Evolutionary conservation across 2,797 vertebrate genomes (phyloP).

Genomic region (Triplophysa yarkandensis): DNA sequence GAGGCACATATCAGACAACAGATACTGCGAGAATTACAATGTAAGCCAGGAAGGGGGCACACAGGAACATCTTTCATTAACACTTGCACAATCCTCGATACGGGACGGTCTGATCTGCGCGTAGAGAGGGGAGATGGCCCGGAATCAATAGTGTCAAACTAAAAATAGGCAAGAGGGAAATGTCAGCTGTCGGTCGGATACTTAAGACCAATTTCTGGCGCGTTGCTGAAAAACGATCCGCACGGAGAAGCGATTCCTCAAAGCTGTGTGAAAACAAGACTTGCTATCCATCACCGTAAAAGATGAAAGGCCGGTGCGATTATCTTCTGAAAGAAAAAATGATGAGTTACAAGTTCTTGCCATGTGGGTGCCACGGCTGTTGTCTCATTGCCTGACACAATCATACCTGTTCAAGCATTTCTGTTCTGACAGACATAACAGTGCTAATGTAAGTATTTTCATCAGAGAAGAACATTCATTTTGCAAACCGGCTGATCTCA

Average conservation of each 20-base stretch:
- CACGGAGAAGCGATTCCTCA: constrained; percentile 36
- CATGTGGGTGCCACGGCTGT: constrained; percentile 4
- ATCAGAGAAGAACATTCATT: neutral
- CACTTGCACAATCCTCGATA: constrained; percentile 43
- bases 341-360: constrained; percentile 23
- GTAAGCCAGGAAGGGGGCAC: constrained; percentile 29
- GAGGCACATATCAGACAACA: constrained; percentile 46
- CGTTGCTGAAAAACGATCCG: constrained; percentile 28
- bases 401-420: constrained; percentile 12
- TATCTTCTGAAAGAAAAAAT: constrained; percentile 54
- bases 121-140: constrained; percentile 47
- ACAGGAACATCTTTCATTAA: constrained; percentile 45
- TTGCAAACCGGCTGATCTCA: neutral
- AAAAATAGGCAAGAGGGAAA: constrained; percentile 57
- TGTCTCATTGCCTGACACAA: neutral
- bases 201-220: constrained; percentile 47
- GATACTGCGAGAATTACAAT: constrained; percentile 43
- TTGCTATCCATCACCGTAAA: constrained; percentile 65
- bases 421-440: neutral
- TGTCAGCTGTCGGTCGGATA: constrained; percentile 53
- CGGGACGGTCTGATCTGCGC: constrained; percentile 11
- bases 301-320: constrained; percentile 77
- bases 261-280: constrained; percentile 7
- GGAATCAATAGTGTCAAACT: constrained; percentile 50
- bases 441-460: neutral